phyloP scores from a whole-genome alignment of 2,113 vertebrate genomes.

The Cyrtonyx montezumae region DNA sequence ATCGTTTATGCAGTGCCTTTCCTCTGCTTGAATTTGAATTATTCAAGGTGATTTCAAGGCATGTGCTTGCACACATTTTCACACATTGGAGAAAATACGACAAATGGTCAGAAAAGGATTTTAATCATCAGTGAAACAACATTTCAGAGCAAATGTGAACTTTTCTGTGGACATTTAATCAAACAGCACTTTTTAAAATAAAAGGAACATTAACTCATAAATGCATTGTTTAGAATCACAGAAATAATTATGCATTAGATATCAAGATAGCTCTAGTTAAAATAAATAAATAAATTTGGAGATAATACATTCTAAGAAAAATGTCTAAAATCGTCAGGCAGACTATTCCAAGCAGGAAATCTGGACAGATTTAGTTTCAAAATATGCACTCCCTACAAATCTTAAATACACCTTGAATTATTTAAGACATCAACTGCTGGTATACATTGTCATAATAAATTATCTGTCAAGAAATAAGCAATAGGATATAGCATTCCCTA shows the following conservation, averaged over 20 bases:
- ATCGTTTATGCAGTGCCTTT: background rate
- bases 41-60: slow-evolving; percentile 26
- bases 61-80: background rate
- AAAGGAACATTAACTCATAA: background rate
- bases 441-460: background rate
- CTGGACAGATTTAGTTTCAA: background rate
- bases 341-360: background rate
- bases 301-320: background rate
- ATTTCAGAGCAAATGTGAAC: background rate
- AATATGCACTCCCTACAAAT: background rate
- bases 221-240: background rate
- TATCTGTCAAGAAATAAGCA: background rate
- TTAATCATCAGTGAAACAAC: background rate
- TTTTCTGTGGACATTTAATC: background rate
- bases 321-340: background rate
- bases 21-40: background rate
- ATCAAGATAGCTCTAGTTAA: background rate
- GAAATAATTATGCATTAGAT: background rate
- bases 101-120: background rate
- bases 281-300: background rate
- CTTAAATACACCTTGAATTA: background rate
- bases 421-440: background rate
- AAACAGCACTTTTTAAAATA: background rate
- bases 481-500: background rate
- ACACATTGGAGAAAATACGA: background rate